phyloP scores from a whole-genome alignment of 2,113 vertebrate genomes.

The Silurus glanis region DNA sequence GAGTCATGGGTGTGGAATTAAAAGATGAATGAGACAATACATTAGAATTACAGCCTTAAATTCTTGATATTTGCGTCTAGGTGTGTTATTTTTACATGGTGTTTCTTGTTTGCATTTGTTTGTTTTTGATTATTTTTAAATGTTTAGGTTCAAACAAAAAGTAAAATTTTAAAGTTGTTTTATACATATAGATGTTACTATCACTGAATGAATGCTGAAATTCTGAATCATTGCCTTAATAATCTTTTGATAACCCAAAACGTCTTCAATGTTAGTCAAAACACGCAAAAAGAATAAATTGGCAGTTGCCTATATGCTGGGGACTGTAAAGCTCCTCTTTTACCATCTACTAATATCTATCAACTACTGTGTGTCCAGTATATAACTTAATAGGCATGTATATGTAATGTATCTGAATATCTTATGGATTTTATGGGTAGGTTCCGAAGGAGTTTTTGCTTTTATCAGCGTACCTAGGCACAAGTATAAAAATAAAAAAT shows the following conservation, averaged over 20 bases:
- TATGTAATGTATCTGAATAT: constrained; percentile 68
- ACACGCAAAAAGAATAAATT: neutral
- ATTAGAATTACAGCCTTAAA: neutral
- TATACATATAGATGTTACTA: neutral
- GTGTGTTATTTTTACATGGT: neutral
- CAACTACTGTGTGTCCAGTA: neutral
- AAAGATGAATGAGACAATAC: neutral
- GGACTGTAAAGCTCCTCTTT: constrained; percentile 14
- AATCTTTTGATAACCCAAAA: neutral
- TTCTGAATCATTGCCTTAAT: neutral
- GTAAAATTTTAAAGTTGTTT: neutral
- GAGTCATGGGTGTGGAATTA: neutral
- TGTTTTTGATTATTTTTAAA: neutral
- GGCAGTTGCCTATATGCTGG: neutral
- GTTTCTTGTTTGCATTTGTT: neutral
- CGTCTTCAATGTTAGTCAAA: neutral
- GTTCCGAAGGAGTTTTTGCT: constrained; percentile 53
- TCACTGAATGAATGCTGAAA: neutral
- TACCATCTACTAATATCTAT: neutral
- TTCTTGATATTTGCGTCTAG: neutral
- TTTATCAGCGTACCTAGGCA: constrained; percentile 67
- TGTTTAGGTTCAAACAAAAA: neutral
- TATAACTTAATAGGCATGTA: constrained; percentile 57
- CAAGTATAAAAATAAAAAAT: constrained; percentile 46
- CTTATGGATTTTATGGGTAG: constrained; percentile 65